Percentiles rank a stretch among this genome's conserved stretches.
phyloP scores from a whole-genome alignment of 2,888 invertebrate genomes.

The Scrobipalpa atriplicella region DNA sequence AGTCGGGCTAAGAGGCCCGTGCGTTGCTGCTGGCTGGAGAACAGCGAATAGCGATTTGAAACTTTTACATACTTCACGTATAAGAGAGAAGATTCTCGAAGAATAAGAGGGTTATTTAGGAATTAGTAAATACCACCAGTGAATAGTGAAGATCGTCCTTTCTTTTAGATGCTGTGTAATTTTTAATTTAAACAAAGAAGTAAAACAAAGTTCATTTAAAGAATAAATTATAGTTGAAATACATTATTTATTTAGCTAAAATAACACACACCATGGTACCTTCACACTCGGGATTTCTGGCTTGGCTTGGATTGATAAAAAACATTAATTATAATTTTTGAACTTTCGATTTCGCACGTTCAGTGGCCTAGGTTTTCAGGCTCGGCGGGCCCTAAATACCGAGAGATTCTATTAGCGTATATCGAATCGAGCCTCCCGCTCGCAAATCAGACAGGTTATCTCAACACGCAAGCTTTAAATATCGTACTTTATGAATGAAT shows the following conservation, averaged over 20 bases:
- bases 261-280: too few species aligned
- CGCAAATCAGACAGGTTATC: conserved; percentile 28
- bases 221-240: too few species aligned
- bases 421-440: conserved; percentile 42
- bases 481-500: neutral
- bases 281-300: too few species aligned
- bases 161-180: too few species aligned
- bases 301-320: neutral
- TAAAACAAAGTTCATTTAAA: too few species aligned
- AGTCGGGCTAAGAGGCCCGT: conserved; percentile 39
- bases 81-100: too few species aligned
- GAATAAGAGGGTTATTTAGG: too few species aligned
- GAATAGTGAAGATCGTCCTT: too few species aligned
- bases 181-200: too few species aligned
- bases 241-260: too few species aligned
- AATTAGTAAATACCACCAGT: too few species aligned
- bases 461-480: conserved; percentile 1
- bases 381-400: conserved; percentile 61
- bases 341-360: neutral
- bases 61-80: too few species aligned
- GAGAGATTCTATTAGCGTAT: conserved; percentile 64
- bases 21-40: neutral
- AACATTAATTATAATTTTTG: neutral
- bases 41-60: neutral
- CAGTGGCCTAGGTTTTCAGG: conserved; percentile 47